Percentiles rank a stretch among this genome's conserved stretches.
Conservation (phyloP, 1,140 invertebrate species). For the Scaptomyza pallida region DNA sequence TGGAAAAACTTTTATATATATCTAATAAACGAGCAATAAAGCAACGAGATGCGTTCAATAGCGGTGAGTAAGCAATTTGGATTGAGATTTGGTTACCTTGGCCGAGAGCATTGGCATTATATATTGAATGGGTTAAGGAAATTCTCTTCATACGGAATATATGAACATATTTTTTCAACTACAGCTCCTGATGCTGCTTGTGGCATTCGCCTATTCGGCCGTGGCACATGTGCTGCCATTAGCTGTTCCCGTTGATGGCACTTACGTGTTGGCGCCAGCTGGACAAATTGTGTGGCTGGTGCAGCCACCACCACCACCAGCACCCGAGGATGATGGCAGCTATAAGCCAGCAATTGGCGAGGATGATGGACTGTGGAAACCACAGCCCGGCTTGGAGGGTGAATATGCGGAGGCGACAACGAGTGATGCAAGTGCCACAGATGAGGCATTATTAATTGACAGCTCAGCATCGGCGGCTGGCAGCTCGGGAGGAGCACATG, state of each 20-base stretch:
- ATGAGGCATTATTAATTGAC: background rate
- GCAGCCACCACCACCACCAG: conserved; percentile 41
- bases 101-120: too few relatives aligned
- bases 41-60: conserved; percentile 47
- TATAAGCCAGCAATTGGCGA: conserved; percentile 53
- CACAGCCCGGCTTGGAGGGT: conserved; percentile 61
- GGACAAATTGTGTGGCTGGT: conserved; percentile 41
- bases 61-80: conserved; percentile 48
- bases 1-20: conserved; percentile 9
- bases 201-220: conserved; percentile 30
- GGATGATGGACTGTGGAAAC: conserved; percentile 60
- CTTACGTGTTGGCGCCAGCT: conserved; percentile 52
- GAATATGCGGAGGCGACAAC: conserved; percentile 48
- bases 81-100: too few relatives aligned
- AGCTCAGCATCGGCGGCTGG: background rate
- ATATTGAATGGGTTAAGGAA: too few relatives aligned
- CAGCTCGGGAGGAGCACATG: background rate
- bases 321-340: conserved; percentile 65
- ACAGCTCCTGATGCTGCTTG: conserved; percentile 42
- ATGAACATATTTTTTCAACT: background rate
- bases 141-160: too few relatives aligned
- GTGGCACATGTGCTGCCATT: conserved; percentile 44
- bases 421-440: background rate
- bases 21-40: background rate
- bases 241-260: conserved; percentile 32